A percentile compares a stretch with the other conserved stretches of the same genome.
Evolutionary conservation across 2,797 vertebrate genomes (phyloP).

Genomic region (Oreortyx pictus): DNA sequence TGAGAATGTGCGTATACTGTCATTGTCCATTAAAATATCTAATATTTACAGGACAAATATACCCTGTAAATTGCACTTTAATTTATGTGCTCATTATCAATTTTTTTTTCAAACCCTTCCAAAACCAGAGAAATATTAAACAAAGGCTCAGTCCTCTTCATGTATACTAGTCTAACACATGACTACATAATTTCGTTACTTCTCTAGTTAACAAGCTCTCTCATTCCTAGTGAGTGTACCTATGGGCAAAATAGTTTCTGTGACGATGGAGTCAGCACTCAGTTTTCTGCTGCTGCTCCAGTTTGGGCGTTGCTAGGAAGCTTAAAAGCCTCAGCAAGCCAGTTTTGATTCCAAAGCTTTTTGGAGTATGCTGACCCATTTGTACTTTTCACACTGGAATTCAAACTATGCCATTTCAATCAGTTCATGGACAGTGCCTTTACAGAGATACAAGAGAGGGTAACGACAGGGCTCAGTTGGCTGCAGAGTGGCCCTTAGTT

Average conservation of each 20-base stretch:
- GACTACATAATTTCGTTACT: not conserved
- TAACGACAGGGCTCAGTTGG: not conserved
- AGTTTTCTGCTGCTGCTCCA: accelerated
- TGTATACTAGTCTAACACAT: not conserved
- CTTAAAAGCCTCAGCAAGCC: not conserved
- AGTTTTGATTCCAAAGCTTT: not conserved
- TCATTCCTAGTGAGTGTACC: accelerated
- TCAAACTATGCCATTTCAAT: not conserved
- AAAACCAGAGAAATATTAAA: not conserved
- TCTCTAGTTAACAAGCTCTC: not conserved
- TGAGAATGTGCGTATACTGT: not conserved
- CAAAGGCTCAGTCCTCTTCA: not conserved
- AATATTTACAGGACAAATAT: not conserved
- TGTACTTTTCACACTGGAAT: not conserved
- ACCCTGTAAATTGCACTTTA: not conserved
- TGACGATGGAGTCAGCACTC: accelerated
- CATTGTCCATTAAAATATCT: not conserved
- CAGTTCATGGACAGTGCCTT: accelerated
- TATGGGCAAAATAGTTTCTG: not conserved
- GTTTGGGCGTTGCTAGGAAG: not conserved
- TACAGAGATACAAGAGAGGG: not conserved
- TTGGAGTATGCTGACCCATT: not conserved
- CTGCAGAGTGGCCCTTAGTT: not conserved
- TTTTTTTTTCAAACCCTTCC: not conserved
- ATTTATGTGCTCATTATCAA: not conserved